Base-by-base conservation (phyloP, 2,888 invertebrate genomes). In the Archips crataeganus region DNA sequence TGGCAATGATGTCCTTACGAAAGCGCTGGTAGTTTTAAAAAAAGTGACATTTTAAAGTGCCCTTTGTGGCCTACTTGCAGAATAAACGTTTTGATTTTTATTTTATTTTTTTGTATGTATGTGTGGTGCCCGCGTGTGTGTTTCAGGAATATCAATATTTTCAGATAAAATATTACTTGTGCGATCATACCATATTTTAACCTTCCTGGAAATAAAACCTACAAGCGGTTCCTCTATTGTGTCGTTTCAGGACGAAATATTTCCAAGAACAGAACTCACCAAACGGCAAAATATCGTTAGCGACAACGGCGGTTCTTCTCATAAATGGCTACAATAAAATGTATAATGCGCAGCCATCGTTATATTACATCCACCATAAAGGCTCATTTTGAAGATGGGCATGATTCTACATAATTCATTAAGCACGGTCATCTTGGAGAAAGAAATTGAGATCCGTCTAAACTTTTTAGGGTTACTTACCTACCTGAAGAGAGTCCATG, bases 281-380 rank as follows among this genome's bases (percentile, higher is more conserved):
- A 54, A 51, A 54, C 51, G 23, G 13, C 15, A 54, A 54, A 54
- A 15, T 54, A 54, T 54, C 49, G 49, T 49, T 51, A 51, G 51
- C 51, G 9, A 23, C n/a, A 6, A 49, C 8, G 51, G 51, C 23
- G 15, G 15, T 15, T 54, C 2, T 15, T 54, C 6, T 54, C 51
- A 9, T 15, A 5, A 23, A 54, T 54, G 0, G 51, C 15, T 54
- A 15, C 15, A 15, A 23, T 15, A 15, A 54, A 23, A 54, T 54
- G 15, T 54, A 23, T 23, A 54, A 54, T 54, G 51, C n/a, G 51
- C 49, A 6, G n/a, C 49, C 49, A 49, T 49, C 5, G n/a, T 49
- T 49, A 54, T 54, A 23, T 9, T 15, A 23, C 51, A 13, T n/a
- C 49, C 8, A 54, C 23, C 51, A 54, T 54, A 54, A 54, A 54